Evolutionary conservation across 2,113 vertebrate genomes (phyloP).

Genomic region (Corydoras sp.): DNA sequence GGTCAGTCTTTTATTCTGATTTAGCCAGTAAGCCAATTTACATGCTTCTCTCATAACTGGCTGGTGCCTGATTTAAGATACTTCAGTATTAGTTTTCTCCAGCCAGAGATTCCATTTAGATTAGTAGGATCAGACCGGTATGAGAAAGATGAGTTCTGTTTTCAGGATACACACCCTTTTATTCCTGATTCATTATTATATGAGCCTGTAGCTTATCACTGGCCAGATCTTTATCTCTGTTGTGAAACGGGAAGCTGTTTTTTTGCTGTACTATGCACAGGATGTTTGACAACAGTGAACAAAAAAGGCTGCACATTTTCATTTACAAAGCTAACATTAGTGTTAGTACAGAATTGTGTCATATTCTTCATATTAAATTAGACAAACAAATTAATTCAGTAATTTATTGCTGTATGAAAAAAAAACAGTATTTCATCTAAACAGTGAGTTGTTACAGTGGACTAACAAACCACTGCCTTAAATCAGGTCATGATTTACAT

Average conservation of each 20-base stretch:
- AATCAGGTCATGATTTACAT: too few relatives aligned
- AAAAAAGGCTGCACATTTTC: neutral
- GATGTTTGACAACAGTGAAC: neutral
- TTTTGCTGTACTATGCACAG: neutral
- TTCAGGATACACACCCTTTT: conserved; percentile 10
- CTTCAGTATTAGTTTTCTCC: conserved; percentile 16
- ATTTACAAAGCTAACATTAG: neutral
- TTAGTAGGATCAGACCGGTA: conserved; percentile 22
- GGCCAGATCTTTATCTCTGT: conserved; percentile 6
- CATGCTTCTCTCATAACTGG: conserved; percentile 6
- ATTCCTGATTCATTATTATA: conserved; percentile 17
- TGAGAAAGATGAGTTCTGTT: conserved; percentile 25
- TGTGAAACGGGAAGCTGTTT: neutral
- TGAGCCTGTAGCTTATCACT: conserved; percentile 5
- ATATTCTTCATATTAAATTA: neutral
- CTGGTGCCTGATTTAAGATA: conserved; percentile 24
- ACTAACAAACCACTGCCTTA: too few relatives aligned
- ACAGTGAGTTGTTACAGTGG: too few relatives aligned
- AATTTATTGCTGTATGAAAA: too few relatives aligned
- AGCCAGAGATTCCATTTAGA: conserved; percentile 35
- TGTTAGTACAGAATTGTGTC: neutral
- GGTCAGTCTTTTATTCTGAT: conserved; percentile 6
- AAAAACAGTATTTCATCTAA: too few relatives aligned
- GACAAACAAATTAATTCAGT: too few relatives aligned
- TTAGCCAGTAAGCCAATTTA: conserved; percentile 16